Percentiles rank a stretch among this genome's conserved stretches.
Evolutionary conservation across 2,797 vertebrate genomes (phyloP).

Genomic region (Mormyrus proboscirostris): DNA sequence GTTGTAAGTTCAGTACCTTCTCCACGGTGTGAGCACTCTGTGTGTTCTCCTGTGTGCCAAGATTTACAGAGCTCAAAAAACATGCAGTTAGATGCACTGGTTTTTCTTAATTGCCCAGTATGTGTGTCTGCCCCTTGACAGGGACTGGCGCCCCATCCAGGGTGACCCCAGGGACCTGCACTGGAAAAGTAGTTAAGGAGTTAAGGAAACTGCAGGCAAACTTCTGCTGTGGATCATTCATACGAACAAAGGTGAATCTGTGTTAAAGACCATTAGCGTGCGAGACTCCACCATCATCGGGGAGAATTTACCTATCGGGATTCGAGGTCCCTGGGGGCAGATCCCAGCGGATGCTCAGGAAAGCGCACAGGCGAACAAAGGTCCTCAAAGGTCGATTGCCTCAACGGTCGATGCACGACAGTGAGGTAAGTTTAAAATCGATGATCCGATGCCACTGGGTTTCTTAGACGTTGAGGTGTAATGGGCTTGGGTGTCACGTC

Average conservation of each 20-base stretch:
- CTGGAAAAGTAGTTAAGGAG: neutral
- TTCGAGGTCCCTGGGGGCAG: neutral
- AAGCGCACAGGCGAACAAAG: neutral
- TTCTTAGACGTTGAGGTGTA: neutral
- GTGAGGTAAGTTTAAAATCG: conserved; percentile 3
- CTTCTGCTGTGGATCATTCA: neutral
- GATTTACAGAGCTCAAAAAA: neutral
- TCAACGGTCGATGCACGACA: neutral
- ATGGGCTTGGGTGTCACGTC: neutral
- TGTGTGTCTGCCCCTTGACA: neutral
- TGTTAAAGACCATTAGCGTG: neutral
- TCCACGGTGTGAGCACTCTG: neutral
- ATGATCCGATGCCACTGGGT: neutral
- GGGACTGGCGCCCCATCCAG: neutral
- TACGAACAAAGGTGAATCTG: neutral
- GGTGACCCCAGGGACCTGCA: neutral
- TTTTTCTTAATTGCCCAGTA: neutral
- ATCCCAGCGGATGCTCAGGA: neutral
- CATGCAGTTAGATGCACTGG: neutral
- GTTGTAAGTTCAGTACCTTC: neutral
- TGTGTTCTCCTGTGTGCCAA: neutral
- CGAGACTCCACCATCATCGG: neutral
- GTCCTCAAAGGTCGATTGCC: conserved; percentile 2
- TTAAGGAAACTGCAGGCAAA: neutral
- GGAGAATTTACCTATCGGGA: neutral